A percentile compares a stretch with the other conserved stretches of the same genome.
phyloP scores from a whole-genome alignment of 2,888 invertebrate species.

The Chloromyia formosa region DNA sequence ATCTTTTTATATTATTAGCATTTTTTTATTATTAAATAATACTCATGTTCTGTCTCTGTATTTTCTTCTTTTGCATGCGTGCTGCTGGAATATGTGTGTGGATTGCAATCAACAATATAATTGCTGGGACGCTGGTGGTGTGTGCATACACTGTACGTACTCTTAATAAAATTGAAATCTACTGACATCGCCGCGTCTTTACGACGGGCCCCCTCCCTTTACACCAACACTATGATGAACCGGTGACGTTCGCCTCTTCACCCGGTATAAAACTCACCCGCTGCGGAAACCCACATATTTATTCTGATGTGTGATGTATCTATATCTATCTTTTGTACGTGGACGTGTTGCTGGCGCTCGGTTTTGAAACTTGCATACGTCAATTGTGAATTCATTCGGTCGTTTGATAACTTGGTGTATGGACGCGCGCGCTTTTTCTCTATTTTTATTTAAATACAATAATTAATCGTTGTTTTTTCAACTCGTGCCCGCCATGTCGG shows the following conservation, averaged over 20 bases:
- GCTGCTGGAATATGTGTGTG: background rate
- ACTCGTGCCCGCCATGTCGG: background rate
- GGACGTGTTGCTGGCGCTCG: conserved; percentile 24
- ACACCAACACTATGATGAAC: background rate
- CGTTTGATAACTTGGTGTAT: conserved; percentile 27
- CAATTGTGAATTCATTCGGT: conserved; percentile 40
- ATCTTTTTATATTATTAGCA: background rate
- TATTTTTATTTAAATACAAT: background rate
- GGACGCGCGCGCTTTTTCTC: conserved; percentile 37
- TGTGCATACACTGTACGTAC: background rate
- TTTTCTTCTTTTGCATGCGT: conserved; percentile 35
- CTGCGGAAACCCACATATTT: too few relatives aligned
- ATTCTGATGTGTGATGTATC: too few relatives aligned
- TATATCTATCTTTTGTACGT: too few relatives aligned
- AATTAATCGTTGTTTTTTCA: conserved; percentile 3
- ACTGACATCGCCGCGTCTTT: background rate
- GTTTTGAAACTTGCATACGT: conserved; percentile 21
- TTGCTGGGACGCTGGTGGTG: background rate
- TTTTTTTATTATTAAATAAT: conserved; percentile 32
- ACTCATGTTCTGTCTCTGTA: conserved; percentile 20
- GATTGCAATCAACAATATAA: background rate
- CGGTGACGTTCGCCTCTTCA: background rate
- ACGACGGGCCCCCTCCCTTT: background rate
- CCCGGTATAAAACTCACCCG: too few relatives aligned
- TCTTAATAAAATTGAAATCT: background rate